Base-by-base conservation (phyloP, 1,140 invertebrate genomes). In the Plectus sambesii region DNA sequence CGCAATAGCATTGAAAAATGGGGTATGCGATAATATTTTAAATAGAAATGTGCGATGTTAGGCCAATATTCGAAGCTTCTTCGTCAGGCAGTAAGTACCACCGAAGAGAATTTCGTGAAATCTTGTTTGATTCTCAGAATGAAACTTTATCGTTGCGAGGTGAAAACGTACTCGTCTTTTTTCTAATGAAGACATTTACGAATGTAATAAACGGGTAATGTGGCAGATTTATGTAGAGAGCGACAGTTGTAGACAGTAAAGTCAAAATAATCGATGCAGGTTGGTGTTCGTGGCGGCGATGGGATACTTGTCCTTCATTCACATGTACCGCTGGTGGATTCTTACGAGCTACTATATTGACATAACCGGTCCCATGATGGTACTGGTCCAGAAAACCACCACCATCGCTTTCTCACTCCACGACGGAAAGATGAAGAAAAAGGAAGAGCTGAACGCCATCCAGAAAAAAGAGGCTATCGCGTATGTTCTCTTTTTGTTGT, bases 371-470 rank as follows among this genome's bases (percentile, higher is more conserved):
- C 70, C 89, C 80, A 40, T 96, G 51, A 96, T 96, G 92, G 85
- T 96, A n/a, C 83, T 87, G 54, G 87, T 85, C 1, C 88, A 96
- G 71, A 89, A 92, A 74, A 81, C 93, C 8, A 89, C 86, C 26
- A 85, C 83, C 62, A 70, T 96, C 33, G 88, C 87, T 1, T 94
- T 87, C 70, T 82, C 79, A 61, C 70, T 93, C 33, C 83, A 92
- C 70, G 90, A 97, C 74, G 89, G 85, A 17, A 63, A 81, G 27
- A 72, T 73, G 6, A 73, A 76, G 30, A 75, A 77, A 49, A 72
- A 79, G 53, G 76, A 80, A 48, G 62, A 72, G 17, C 63, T 87
- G 22, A 80, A 78, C 17, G 72, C 76, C 39, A 76, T 75, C 23
- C 83, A 86, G 70, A 80, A 80, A 64, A 70, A 75, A 58, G 76